Evolutionary conservation across 2,797 vertebrate genomes (phyloP).

Genomic region (Chaenodraco wilsoni): DNA sequence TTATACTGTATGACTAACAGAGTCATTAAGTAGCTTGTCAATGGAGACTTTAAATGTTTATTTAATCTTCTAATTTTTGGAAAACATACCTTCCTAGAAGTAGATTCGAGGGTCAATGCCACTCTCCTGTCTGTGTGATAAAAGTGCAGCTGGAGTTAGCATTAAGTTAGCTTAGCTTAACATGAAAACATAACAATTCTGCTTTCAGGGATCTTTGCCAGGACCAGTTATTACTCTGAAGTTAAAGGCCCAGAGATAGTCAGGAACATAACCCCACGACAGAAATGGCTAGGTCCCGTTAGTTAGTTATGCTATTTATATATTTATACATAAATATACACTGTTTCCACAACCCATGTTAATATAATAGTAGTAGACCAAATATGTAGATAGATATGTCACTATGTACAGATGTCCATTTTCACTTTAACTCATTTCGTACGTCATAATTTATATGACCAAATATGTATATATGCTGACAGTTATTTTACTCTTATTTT

Average conservation of each 20-base stretch:
- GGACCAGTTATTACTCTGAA: not conserved
- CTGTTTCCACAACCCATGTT: too few relatives aligned
- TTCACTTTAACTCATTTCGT: too few relatives aligned
- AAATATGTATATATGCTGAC: too few relatives aligned
- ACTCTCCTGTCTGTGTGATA: not conserved
- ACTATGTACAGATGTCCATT: too few relatives aligned
- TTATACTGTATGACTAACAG: not conserved
- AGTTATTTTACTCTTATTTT: too few relatives aligned
- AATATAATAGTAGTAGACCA: too few relatives aligned
- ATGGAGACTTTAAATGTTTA: not conserved
- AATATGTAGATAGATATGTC: too few relatives aligned
- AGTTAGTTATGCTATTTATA: too few relatives aligned
- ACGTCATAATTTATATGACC: too few relatives aligned
- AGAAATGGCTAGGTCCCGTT: not conserved
- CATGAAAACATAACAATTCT: not conserved
- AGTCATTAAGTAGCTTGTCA: not conserved
- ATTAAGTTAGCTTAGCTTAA: not conserved
- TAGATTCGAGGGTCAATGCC: not conserved
- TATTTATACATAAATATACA: too few relatives aligned
- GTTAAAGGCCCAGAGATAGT: not conserved
- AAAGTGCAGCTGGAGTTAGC: not conserved
- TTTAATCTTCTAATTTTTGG: not conserved
- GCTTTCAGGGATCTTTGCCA: not conserved
- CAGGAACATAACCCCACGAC: not conserved
- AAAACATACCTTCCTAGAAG: not conserved